Evolutionary conservation across 2,113 vertebrate species (phyloP).

Genomic region (Fregata magnificens): DNA sequence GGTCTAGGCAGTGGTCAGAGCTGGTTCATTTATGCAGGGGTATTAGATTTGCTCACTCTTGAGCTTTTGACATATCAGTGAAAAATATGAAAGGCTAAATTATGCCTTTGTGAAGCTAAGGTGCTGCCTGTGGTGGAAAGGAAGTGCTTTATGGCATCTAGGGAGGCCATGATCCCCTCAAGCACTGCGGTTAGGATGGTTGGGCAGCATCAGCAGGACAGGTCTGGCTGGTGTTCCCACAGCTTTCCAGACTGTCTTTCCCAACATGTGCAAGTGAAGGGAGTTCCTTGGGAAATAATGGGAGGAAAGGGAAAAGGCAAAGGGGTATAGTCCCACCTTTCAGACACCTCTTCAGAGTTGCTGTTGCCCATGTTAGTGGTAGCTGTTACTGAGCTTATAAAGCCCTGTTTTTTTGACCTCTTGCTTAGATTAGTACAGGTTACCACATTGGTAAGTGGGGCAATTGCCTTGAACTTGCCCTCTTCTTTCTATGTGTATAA

Average conservation of each 20-base stretch:
- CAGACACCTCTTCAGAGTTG: not conserved
- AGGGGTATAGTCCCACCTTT: not conserved
- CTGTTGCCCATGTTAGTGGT: not conserved
- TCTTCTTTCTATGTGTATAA: not conserved
- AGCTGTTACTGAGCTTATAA: not conserved
- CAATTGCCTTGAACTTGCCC: not conserved
- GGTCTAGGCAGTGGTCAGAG: not conserved
- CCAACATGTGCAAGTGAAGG: rapidly evolving
- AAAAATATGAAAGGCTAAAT: not conserved
- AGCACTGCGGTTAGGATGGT: not conserved
- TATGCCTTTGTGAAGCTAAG: not conserved
- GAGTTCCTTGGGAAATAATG: not conserved
- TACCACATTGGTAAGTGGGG: not conserved
- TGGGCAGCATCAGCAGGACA: not conserved
- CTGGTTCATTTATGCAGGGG: not conserved
- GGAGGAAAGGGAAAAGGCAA: not conserved
- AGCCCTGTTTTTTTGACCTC: not conserved
- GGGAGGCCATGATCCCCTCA: not conserved
- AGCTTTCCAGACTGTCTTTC: not conserved
- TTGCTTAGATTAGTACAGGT: not conserved
- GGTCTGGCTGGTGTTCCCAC: not conserved
- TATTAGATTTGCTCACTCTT: not conserved
- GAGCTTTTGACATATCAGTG: not conserved
- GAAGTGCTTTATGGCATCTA: not conserved
- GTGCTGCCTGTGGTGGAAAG: not conserved